phyloP scores from a whole-genome alignment of 2,113 vertebrate species.

The Columba janthina region DNA sequence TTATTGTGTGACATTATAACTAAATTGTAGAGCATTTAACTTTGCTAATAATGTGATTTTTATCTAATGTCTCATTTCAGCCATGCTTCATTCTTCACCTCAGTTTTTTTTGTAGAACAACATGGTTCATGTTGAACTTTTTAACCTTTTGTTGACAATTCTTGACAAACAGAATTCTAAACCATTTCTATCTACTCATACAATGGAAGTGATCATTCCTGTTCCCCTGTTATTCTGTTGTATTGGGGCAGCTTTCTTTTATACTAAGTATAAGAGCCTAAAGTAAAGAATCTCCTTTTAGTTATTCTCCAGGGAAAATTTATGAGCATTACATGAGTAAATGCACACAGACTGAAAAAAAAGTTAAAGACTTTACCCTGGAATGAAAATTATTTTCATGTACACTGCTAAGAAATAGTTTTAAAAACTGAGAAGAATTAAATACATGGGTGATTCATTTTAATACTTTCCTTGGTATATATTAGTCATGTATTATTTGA shows the following conservation, averaged over 20 bases:
- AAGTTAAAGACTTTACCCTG: neutral
- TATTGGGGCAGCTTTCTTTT: neutral
- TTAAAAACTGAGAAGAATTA: neutral
- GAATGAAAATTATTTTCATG: neutral
- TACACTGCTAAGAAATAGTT: neutral
- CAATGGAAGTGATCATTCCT: neutral
- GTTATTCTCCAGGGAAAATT: neutral
- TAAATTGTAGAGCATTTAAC: neutral
- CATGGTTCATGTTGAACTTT: neutral
- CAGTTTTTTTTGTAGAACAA: neutral
- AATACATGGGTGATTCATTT: neutral
- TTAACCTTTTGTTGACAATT: neutral
- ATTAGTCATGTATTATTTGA: conserved; percentile 22
- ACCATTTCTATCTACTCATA: neutral
- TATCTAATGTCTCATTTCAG: neutral
- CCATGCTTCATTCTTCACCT: neutral
- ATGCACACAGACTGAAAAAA: neutral
- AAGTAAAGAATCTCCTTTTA: neutral
- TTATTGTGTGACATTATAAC: neutral
- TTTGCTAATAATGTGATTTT: neutral
- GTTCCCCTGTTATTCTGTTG: neutral
- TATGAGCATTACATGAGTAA: neutral
- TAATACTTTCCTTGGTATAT: neutral
- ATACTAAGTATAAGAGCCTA: neutral
- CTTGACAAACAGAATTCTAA: neutral